Percentiles rank a stretch among this genome's conserved stretches.
These are phyloP conservation scores for Drosophila koepferae DNA, from an alignment of 2,888 invertebrate species.

Conservation along the genomic window DNA sequence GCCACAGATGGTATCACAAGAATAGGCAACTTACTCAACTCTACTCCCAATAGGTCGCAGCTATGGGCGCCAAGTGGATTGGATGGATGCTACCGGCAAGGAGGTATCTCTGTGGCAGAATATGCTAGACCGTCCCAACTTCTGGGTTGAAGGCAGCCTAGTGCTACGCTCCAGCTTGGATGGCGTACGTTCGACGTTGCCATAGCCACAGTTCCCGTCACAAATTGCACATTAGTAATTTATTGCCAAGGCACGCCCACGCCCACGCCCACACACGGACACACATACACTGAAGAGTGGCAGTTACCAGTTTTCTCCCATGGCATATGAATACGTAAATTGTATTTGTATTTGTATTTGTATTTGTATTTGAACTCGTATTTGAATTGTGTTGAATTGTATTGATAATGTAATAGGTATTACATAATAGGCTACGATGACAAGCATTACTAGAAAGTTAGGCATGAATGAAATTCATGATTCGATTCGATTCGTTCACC, in stretches of 20 bases:
- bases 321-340: conserved; percentile 6
- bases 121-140: conserved; percentile 96
- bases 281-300: conserved; percentile 25
- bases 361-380: conserved; percentile 38
- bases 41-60: conserved; percentile 89
- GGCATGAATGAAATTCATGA: conserved; percentile 39
- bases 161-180: conserved; percentile 92
- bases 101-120: conserved; percentile 96
- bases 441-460: conserved; percentile 80
- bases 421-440: conserved; percentile 44
- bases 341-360: conserved; percentile 42
- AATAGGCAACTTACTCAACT: neutral
- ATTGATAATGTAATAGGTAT: conserved; percentile 55
- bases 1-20: neutral
- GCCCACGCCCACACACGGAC: conserved; percentile 8
- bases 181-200: conserved; percentile 84
- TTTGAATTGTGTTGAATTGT: conserved; percentile 54
- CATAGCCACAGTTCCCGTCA: conserved; percentile 65
- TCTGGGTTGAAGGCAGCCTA: conserved; percentile 98
- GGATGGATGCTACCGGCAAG: conserved; percentile 98
- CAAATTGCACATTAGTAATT: conserved; percentile 61
- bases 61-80: conserved; percentile 93
- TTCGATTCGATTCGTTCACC: conserved; percentile 12
- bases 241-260: conserved; percentile 47
- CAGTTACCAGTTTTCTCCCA: conserved; percentile 33